Evolutionary conservation across 2,797 vertebrate species (phyloP).

Genomic region (Tarsius wallacei): DNA sequence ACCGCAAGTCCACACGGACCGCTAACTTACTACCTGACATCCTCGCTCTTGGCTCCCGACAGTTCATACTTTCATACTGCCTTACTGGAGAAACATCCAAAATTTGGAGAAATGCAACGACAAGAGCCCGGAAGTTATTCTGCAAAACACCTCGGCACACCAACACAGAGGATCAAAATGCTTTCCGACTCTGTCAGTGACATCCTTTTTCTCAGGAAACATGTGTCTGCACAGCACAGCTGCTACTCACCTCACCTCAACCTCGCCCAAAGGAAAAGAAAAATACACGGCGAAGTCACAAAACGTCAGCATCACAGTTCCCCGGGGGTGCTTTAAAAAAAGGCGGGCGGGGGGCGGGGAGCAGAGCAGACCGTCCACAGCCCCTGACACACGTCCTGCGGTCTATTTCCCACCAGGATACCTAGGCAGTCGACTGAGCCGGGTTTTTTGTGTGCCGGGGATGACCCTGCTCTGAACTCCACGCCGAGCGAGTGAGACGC

Average conservation of each 20-base stretch:
- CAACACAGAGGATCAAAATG: neutral
- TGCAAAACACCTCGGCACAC: neutral
- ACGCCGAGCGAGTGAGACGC: constrained; percentile 66
- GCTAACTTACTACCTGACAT: neutral
- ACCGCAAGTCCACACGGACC: neutral
- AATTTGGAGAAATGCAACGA: neutral
- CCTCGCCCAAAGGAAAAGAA: neutral
- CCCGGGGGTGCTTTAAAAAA: neutral
- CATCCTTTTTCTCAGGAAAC: neutral
- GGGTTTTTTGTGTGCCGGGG: constrained; percentile 67
- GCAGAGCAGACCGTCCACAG: neutral
- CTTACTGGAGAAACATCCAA: neutral
- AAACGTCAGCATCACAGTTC: neutral
- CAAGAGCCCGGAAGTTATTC: neutral
- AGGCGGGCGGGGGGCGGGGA: neutral
- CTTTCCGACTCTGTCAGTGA: neutral
- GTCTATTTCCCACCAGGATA: neutral
- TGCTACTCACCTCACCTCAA: neutral
- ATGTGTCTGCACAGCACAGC: neutral
- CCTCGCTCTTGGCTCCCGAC: neutral
- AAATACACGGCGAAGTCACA: neutral
- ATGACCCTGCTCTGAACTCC: constrained; percentile 81
- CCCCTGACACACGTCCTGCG: neutral
- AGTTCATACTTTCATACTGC: neutral
- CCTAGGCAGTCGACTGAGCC: neutral